Percentiles rank a stretch among this genome's conserved stretches.
Conservation (phyloP, 2,797 vertebrate genomes). For the Molossus molossus region DNA sequence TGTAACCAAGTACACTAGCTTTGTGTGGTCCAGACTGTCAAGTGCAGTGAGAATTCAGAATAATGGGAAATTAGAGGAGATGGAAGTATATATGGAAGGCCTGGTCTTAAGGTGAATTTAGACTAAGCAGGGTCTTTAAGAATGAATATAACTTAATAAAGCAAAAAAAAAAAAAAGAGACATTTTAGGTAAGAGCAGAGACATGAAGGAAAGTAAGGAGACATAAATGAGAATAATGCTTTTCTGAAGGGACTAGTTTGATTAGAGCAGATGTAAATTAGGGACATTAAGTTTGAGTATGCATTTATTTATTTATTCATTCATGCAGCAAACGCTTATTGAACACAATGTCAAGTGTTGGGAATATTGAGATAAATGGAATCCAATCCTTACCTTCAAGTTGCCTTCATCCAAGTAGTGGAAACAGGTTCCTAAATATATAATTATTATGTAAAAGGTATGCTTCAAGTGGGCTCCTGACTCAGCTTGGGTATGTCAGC, state of each 20-base stretch:
- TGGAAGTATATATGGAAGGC: background rate
- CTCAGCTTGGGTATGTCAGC: background rate
- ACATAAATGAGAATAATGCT: background rate
- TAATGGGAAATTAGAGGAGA: background rate
- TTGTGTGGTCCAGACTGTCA: background rate
- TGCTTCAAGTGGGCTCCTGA: background rate
- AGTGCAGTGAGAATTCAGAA: constrained; percentile 42
- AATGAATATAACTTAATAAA: background rate
- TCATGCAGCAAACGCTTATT: constrained; percentile 36
- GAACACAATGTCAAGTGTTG: background rate
- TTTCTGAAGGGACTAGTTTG: background rate
- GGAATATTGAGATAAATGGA: constrained; percentile 2
- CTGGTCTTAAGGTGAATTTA: constrained; percentile 36
- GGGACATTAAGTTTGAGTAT: background rate
- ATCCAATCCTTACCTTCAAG: background rate
- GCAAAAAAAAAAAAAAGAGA: background rate
- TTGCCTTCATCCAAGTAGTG: background rate
- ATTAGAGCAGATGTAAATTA: background rate
- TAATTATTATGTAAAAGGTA: background rate
- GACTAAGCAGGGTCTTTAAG: background rate
- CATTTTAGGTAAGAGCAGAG: background rate
- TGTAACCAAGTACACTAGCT: background rate
- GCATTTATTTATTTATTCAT: background rate
- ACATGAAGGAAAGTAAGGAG: background rate
- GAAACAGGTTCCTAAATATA: background rate